Base-by-base conservation (phyloP, 1,140 invertebrate species). In the Phymorhynchus buccinoides region DNA sequence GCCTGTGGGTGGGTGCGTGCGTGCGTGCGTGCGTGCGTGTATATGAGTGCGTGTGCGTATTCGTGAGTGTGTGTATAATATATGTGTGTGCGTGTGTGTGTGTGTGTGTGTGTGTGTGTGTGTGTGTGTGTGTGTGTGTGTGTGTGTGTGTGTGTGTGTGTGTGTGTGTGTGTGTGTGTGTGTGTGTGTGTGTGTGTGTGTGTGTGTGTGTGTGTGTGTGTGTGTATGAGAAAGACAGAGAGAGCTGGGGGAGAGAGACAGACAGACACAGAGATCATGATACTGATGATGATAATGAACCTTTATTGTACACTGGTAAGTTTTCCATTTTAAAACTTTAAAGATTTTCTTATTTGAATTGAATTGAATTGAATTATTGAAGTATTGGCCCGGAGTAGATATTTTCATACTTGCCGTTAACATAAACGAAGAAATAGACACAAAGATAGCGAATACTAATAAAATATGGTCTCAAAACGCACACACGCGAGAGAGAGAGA, bases 41-140 rank as follows among this genome's bases (percentile, higher is more conserved):
- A 1, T 41, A n/a, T 6, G 71, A 35, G 71, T 14, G 56, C 37
- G 71, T 75, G 71, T 75, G 71, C 18, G 4, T 75, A 32, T 14
- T n/a, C n/a, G n/a, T 62, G 56, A 27, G 12, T 62, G 56, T 62
- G 22, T 62, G 56, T 62, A 22, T 14, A n/a, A 27, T 62, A 22
- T 27, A 22, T 2, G 22, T 27, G 22, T 2, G 22, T 27, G 22
- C 2, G 56, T 62, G 56, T 9, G 12, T 62, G 56, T 22, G 22
- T 77, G 30, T 22, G 77, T 78, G 39, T 42, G 44, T 78, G 35
- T 16, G 77, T 78, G 77, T 0, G 44, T 78, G 35, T 39, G 77
- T 78, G 77, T 30, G 39, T 78, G 77, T 3, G 39, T 42, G 77
- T 6, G 77, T 42, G 77, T 42, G 77, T 22, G 39, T 35, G 71